phyloP scores from a whole-genome alignment of 2,797 vertebrate species.

The Bovichtus diacanthus region DNA sequence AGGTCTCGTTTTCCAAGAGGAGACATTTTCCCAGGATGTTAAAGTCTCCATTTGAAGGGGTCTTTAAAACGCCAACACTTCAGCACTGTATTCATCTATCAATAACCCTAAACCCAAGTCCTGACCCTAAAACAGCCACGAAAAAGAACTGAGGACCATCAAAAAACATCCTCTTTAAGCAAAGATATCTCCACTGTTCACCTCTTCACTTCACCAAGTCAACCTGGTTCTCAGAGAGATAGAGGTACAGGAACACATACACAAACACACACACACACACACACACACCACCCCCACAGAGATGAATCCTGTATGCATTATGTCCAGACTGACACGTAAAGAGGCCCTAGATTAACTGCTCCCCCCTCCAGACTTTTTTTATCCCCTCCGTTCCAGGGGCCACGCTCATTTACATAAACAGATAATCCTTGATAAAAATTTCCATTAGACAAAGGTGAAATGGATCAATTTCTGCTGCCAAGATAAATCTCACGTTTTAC shows the following conservation, averaged over 20 bases:
- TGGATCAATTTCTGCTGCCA: constrained; percentile 99
- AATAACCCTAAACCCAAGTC: not conserved
- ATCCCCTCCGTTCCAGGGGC: constrained; percentile 87
- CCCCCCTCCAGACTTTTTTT: constrained; percentile 85
- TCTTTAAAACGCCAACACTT: not conserved
- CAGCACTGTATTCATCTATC: not conserved
- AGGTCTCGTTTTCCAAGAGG: not conserved
- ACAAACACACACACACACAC: constrained; percentile 38
- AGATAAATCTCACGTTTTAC: constrained; percentile 99
- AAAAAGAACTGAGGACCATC: not conserved
- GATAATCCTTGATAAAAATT: constrained; percentile 99
- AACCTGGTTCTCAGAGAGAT: constrained; percentile 23
- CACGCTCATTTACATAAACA: constrained; percentile 99
- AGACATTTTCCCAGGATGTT: not conserved
- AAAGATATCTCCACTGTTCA: not conserved
- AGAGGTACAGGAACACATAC: constrained; percentile 7
- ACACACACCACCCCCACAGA: constrained; percentile 54
- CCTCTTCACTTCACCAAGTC: too few species aligned
- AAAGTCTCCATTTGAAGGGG: not conserved
- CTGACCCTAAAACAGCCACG: not conserved
- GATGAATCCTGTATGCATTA: constrained; percentile 77
- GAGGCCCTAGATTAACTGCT: constrained; percentile 92
- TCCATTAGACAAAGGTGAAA: constrained; percentile 99
- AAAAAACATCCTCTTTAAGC: not conserved
- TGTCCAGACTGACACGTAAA: constrained; percentile 88